Evolutionary conservation across 1,140 invertebrate genomes (phyloP), one percentile per base, ranked within the genome.

Genomic region (Dinoponera quadriceps): DNA sequence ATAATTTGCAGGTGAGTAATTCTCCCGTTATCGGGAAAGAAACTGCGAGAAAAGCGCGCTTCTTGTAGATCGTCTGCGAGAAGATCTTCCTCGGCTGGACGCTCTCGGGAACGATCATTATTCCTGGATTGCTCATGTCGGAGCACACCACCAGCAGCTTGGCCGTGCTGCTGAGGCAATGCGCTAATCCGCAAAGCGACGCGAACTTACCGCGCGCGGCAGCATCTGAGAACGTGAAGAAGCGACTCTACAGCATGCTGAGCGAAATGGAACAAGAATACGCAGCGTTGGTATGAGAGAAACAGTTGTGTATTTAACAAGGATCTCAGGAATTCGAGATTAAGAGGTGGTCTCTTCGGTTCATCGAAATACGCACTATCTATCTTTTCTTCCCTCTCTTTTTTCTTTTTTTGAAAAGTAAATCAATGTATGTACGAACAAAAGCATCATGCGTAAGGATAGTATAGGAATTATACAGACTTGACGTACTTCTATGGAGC

Each of bases 11-110:
- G 92, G 95, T 95, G 83, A 85, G 65, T 66, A 5, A 22, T 13
- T 16, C 38, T 44, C 38, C 38, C 38, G 38, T 44, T 44, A n/a
- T 44, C 38, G 38, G 38, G n/a, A n/a, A n/a, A n/a, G n/a, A n/a
- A n/a, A n/a, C n/a, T n/a, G n/a, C n/a, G n/a, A n/a, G n/a, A n/a
- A 77, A 29, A n/a, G 13, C 29, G 2, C 29, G 2, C 18, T 80
- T 0, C 55, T 90, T 91, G 5, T 94, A 96, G 92, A 94, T 96
- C 20, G 92, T 96, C 22, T 96, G 96, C 85, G 95, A 96, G 83
- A 96, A 96, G 86, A 95, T 96, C 65, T 96, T 96, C 88, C 91
- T 96, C 33, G 96, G 95, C 0, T 96, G 95, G 95, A 94, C 95
- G 20, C 91, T 95, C 62, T 95, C 95, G 2, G 95, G 95, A 44